Conservation (phyloP, 2,113 vertebrate genomes). For the Actenoides hombroni region DNA sequence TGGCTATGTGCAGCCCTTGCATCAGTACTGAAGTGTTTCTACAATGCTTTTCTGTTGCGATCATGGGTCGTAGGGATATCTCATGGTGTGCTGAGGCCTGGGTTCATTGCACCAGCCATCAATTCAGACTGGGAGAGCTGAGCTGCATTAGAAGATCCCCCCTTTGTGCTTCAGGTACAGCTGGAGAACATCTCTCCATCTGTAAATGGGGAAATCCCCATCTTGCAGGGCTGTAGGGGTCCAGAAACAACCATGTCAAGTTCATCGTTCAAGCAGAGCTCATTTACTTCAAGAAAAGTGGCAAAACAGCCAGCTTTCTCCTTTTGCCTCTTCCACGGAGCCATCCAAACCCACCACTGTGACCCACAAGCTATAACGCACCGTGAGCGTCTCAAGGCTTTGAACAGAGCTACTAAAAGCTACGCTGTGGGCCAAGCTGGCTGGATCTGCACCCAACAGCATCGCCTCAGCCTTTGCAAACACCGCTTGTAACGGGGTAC, state of each 20-base stretch:
- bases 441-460: not conserved
- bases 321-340: not conserved
- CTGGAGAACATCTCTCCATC: not conserved
- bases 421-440: accelerated
- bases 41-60: accelerated
- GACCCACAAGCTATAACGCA: not conserved
- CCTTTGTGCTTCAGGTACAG: not conserved
- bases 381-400: not conserved
- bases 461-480: not conserved
- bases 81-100: not conserved
- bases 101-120: accelerated
- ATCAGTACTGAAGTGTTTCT: not conserved
- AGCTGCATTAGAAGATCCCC: not conserved
- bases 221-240: not conserved
- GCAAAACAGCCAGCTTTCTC: not conserved
- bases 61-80: not conserved
- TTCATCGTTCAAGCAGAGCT: not conserved
- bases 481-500: not conserved
- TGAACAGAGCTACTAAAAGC: not conserved
- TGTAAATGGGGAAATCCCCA: not conserved
- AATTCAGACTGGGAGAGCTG: not conserved
- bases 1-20: not conserved
- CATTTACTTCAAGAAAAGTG: not conserved
- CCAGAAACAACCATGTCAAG: not conserved
- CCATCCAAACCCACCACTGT: not conserved